Percentiles rank a stretch among this genome's conserved stretches.
phyloP scores from a whole-genome alignment of 2,797 vertebrate genomes.

The Hipposideros larvatus region DNA sequence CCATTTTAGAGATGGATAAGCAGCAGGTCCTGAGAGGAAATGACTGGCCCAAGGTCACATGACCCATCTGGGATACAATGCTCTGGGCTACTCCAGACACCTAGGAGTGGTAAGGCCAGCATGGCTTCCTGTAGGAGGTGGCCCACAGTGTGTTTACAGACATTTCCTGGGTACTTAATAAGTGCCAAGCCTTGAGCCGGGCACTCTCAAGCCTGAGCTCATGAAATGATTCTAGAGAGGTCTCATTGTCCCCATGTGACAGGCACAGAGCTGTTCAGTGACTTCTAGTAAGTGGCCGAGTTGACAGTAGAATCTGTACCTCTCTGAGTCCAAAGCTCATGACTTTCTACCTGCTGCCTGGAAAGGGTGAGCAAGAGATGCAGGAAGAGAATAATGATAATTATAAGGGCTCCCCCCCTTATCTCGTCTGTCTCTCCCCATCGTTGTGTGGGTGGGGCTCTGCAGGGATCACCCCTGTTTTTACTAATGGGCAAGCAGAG shows the following conservation, averaged over 20 bases:
- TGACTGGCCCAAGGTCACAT: not conserved
- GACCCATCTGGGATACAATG: not conserved
- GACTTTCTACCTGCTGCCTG: not conserved
- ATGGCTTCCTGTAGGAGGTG: not conserved
- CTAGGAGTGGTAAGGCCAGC: not conserved
- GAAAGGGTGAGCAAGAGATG: constrained; percentile 18
- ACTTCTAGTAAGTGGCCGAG: not conserved
- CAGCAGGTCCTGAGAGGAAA: not conserved
- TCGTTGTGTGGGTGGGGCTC: not conserved
- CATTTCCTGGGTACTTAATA: not conserved
- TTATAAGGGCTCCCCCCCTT: not conserved
- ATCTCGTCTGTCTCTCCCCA: not conserved
- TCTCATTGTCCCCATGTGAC: not conserved
- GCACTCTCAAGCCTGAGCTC: not conserved
- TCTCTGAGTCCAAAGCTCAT: not conserved
- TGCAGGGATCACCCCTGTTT: not conserved
- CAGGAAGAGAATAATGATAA: constrained; percentile 50
- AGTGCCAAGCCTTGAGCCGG: not conserved
- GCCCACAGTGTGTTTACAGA: not conserved
- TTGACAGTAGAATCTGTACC: not conserved
- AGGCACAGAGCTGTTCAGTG: not conserved
- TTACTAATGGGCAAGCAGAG: constrained; percentile 6
- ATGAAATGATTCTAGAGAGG: not conserved
- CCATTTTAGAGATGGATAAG: not conserved
- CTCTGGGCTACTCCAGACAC: not conserved